Base-by-base conservation (phyloP, 2,797 vertebrate species). In the Sebastes matsubarae region DNA sequence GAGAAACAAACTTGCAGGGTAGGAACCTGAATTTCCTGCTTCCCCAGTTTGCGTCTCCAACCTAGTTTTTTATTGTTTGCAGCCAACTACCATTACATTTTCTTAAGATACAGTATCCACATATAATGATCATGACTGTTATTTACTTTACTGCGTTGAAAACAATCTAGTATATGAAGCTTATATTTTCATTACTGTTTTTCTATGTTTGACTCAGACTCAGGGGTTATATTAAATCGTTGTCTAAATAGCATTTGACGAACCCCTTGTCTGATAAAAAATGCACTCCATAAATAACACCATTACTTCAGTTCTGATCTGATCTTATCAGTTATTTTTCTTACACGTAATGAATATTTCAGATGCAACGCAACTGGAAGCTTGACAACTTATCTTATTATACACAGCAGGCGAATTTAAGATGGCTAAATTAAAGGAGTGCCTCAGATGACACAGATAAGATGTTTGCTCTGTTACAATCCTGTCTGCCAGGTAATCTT, bases 1-100 rank as follows among this genome's bases (percentile, higher is more conserved):
- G 10, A 69, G 38, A 67, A 58, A 34, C 14, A 68, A 36, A 55
- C 24, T 25, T 52, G 12, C 18, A 59, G 46, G 6, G 2, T 22
- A 9, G 29, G 32, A 46, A 38, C 74, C 24, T 30, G 54, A 36
- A 72, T 66, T 72, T 75, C 63, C 25, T 75, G 82, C n/a, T 64
- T 3, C 6, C 1, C 8, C 25, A 25, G 42, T 68, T 58, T 18
- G 11, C 57, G 10, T 60, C n/a, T 68, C 27, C 4, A 68, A 34
- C 3, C 13, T 22, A 5, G 2, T 27, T 61, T 29, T 61, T 32
- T 60, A 61, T 61, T 61, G 29, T 61, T 30, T 20, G 59, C 29
- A 61, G 59, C 29, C 29, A 32, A 32, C 29, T 61, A n/a, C 18
- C 18, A 32, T 61, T 30, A 1, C 5, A n/a, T 61, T 61, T 32